Evolutionary conservation across 2,888 invertebrate species (phyloP).

Genomic region (Chalcis sispes): DNA sequence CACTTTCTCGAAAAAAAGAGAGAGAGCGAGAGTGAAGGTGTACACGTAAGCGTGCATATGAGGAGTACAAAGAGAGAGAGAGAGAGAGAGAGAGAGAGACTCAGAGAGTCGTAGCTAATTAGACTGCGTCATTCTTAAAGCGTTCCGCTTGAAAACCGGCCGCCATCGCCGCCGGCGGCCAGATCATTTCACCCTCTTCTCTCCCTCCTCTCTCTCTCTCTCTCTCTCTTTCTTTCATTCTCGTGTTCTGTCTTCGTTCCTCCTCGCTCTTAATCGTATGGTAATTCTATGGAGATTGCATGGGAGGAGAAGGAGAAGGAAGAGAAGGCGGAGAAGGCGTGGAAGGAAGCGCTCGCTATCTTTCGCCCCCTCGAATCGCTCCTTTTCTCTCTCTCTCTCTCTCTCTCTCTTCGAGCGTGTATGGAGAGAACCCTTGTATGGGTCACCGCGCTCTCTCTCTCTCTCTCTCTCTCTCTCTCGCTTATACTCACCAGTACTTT

Average conservation of each 20-base stretch:
- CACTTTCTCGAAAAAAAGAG: neutral
- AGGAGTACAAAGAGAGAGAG: neutral
- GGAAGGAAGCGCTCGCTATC: slow-evolving; percentile 51
- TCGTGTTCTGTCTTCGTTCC: neutral
- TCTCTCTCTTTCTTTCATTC: neutral
- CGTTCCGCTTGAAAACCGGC: slow-evolving; percentile 41
- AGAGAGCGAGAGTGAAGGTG: slow-evolving; percentile 41
- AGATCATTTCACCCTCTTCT: slow-evolving; percentile 15
- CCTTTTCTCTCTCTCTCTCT: neutral
- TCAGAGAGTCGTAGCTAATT: slow-evolving; percentile 59
- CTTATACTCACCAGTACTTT: slow-evolving; percentile 10
- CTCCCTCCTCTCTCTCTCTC: neutral
- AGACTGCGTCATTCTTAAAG: slow-evolving; percentile 53
- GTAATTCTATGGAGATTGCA: slow-evolving; percentile 75
- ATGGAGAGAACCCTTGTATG: too few relatives aligned
- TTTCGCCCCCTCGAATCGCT: slow-evolving; percentile 8
- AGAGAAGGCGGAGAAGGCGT: slow-evolving; percentile 61
- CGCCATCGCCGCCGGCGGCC: neutral
- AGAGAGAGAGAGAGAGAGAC: neutral
- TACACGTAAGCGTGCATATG: too few relatives aligned
- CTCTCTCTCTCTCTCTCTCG: too few relatives aligned
- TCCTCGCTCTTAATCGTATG: slow-evolving; percentile 71
- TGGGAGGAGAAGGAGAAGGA: slow-evolving; percentile 67
- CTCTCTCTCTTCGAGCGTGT: too few relatives aligned
- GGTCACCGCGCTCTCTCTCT: neutral